These are phyloP conservation scores for Barypeithes pellucidus DNA, from an alignment of 2,888 invertebrate species.

Conservation along the genomic window DNA sequence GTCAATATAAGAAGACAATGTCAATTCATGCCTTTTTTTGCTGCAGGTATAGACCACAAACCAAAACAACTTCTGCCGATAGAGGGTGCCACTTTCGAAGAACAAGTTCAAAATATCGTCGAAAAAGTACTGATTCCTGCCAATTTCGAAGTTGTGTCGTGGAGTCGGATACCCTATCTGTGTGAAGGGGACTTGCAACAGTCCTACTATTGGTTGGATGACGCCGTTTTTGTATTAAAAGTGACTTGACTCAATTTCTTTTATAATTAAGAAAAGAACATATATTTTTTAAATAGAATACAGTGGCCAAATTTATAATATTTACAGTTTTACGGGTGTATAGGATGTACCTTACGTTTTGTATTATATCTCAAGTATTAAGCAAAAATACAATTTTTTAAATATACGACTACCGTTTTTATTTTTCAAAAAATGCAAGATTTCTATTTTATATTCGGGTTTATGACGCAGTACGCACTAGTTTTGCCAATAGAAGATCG, in stretches of 20 bases:
- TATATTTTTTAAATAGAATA: background rate
- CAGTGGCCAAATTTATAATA: background rate
- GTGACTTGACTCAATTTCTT: background rate
- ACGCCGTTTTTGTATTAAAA: conserved; percentile 88
- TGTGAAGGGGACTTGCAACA: conserved; percentile 97
- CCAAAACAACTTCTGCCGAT: conserved; percentile 82
- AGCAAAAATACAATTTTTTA: no score
- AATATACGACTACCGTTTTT: no score
- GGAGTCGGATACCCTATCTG: conserved; percentile 94
- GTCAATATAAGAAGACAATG: no score
- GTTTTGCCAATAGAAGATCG: background rate
- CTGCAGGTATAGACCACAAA: conserved; percentile 79
- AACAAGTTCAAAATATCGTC: conserved; percentile 85
- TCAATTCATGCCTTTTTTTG: no score
- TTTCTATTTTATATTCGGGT: no score
- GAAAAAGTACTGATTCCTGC: conserved; percentile 76
- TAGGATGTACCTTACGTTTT: no score
- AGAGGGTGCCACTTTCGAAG: conserved; percentile 80
- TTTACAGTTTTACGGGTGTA: no score
- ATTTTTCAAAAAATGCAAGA: no score
- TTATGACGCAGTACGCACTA: background rate
- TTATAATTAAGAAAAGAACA: background rate
- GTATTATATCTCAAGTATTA: no score
- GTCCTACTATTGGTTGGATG: conserved; percentile 93
- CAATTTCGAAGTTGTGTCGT: conserved; percentile 85